A percentile compares a stretch with the other conserved stretches of the same genome.
Conservation (phyloP, 2,888 invertebrate species). For the Dicycla oo region DNA sequence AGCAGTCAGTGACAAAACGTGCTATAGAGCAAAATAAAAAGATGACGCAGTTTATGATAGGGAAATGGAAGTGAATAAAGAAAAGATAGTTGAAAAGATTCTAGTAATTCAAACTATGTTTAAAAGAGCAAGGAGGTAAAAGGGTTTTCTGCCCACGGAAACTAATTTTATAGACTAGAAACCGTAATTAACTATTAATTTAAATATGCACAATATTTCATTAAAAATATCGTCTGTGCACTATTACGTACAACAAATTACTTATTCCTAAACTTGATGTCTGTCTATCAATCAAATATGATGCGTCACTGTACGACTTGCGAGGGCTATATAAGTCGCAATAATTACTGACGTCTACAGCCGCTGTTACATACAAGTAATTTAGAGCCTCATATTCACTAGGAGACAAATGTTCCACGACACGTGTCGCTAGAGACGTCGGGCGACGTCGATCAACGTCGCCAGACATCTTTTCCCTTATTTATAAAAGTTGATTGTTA, state of each 20-base stretch:
- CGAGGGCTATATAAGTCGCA: too few relatives aligned
- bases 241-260: constrained; percentile 5
- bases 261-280: constrained; percentile 26
- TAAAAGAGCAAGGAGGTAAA: neutral
- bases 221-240: neutral
- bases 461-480: neutral
- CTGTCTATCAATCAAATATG: constrained; percentile 27
- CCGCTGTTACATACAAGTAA: too few relatives aligned
- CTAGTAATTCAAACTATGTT: constrained; percentile 16
- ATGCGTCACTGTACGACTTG: constrained; percentile 1
- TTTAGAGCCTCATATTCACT: constrained; percentile 4
- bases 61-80: constrained; percentile 38
- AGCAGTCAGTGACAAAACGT: constrained; percentile 70
- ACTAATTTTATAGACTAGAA: constrained; percentile 34
- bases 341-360: too few relatives aligned
- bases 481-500: too few relatives aligned
- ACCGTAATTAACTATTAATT: constrained; percentile 8
- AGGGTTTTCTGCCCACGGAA: constrained; percentile 25
- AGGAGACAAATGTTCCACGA: neutral
- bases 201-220: constrained; percentile 22
- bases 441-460: neutral
- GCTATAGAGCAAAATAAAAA: constrained; percentile 64
- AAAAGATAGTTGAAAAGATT: constrained; percentile 32
- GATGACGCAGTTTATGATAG: constrained; percentile 66
- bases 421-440: neutral